Base-by-base conservation (phyloP, 2,888 invertebrate species). In the Nipponacmea schrenckii region DNA sequence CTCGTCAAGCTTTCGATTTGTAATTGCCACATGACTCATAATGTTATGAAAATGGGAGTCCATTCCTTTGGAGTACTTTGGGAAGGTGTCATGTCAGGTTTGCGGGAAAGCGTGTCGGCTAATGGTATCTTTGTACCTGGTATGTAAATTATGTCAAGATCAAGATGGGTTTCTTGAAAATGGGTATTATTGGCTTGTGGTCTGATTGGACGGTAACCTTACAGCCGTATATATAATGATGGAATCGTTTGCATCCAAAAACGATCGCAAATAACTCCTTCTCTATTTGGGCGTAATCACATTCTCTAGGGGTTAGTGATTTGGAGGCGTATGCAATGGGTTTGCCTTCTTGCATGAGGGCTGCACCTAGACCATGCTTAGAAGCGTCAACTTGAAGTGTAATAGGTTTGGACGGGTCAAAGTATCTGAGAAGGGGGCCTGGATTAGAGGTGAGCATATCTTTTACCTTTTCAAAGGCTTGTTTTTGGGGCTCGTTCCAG, bases 251-350 rank as follows among this genome's bases (percentile, higher is more conserved):
- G n/a, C n/a, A n/a, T n/a, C n/a, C n/a, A n/a, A n/a, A n/a, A n/a
- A n/a, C n/a, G n/a, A n/a, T n/a, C n/a, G n/a, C n/a, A 0, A 80
- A 66, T 2, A 74, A 45, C 62, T 81, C 83, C 62, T 80, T 79
- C 67, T 83, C 80, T 15, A 81, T 80, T 50, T 81, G 77, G 12
- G 79, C 78, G 56, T 79, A 80, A 39, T 66, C 48, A 12, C 68
- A 69, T 39, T 81, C 77, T 5, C 74, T 72, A 44, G 63, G 64
- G 8, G 75, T 79, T n/a, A 79, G 66, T 12, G 79, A 68, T 44
- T 77, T 50, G 7, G 71, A 67, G 3, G 76, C 77, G 72, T 75
- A 78, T 8, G 79, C 77, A 2, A 81, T 63, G 14, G 76, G 74
- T 39, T 78, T 68, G 7, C 68, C 71, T 3, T n/a, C n/a, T n/a